Evolutionary conservation across 2,888 invertebrate species (phyloP), one percentile per base, ranked within the genome.

Genomic region (Eudemis profundana): DNA sequence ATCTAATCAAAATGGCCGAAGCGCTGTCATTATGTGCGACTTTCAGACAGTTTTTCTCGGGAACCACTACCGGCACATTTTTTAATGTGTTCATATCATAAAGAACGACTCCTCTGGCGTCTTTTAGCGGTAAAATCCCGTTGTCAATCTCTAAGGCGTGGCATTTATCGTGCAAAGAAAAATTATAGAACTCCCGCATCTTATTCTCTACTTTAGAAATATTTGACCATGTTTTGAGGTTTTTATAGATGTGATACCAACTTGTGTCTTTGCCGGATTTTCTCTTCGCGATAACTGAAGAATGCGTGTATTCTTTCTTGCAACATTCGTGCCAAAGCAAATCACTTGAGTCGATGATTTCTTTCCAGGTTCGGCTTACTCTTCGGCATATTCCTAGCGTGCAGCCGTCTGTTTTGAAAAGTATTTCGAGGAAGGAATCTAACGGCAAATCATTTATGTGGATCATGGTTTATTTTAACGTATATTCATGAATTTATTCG

Each of bases 211-310:
- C 78, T 10, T 57, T 64, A 0, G 78, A 70, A 1, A 86, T 70
- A 46, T 81, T 76, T 0, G 75, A 70, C 90, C 90, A 90, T 70
- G 75, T 75, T 66, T 72, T 76, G 3, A 90, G 69, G 68, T 90
- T 90, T 62, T 78, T 87, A 67, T 86, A 90, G 1, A 90, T 79
- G 61, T 88, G 77, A 61, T 84, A 84, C 89, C 89, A 90, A 38
- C 70, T 74, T 21, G 82, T 79, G 29, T 84, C 80, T 5, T 73
- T 78, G 0, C 85, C 84, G 5, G 79, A 74, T 69, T 86, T 89
- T n/a, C 71, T 78, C 73, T 82, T 88, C 1, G 89, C 89, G 14
- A 89, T 82, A 71, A 74, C 74, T 0, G 89, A 86, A 1, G 87
- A 73, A 68, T 79, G 76, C 68, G 74, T 79, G 54, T 73, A 84